Conservation (phyloP, 2,113 vertebrate genomes). For the Phainopepla nitens region DNA sequence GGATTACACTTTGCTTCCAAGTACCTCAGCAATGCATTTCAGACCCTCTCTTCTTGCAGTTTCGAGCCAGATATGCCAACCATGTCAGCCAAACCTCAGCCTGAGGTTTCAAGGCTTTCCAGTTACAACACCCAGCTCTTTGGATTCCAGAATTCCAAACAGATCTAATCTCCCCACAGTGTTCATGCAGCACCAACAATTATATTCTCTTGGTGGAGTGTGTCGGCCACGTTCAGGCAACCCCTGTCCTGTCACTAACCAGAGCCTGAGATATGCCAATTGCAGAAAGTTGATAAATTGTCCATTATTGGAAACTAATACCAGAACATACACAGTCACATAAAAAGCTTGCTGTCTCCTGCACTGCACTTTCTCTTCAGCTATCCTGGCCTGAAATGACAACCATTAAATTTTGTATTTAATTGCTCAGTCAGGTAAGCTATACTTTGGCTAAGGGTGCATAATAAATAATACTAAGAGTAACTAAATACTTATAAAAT, state of each 20-base stretch:
- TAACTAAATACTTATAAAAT: neutral
- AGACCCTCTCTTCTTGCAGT: neutral
- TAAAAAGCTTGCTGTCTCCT: neutral
- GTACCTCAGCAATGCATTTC: neutral
- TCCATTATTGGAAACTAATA: neutral
- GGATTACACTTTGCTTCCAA: neutral
- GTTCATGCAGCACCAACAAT: neutral
- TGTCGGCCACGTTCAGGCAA: rapidly evolving
- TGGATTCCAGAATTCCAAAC: neutral
- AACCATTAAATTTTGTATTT: neutral
- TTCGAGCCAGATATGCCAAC: neutral
- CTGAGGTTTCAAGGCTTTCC: neutral
- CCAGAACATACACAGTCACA: neutral
- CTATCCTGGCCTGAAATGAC: neutral
- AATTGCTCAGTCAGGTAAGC: neutral
- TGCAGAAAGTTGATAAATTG: neutral
- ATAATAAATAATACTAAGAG: neutral
- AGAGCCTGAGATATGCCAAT: neutral
- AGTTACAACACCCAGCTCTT: neutral
- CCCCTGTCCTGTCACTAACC: neutral
- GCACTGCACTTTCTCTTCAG: neutral
- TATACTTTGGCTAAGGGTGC: neutral
- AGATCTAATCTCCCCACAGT: neutral
- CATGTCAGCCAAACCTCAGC: neutral
- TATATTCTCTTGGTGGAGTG: neutral